Conservation (phyloP, 2,113 vertebrate genomes). For the Heliornis fulica region DNA sequence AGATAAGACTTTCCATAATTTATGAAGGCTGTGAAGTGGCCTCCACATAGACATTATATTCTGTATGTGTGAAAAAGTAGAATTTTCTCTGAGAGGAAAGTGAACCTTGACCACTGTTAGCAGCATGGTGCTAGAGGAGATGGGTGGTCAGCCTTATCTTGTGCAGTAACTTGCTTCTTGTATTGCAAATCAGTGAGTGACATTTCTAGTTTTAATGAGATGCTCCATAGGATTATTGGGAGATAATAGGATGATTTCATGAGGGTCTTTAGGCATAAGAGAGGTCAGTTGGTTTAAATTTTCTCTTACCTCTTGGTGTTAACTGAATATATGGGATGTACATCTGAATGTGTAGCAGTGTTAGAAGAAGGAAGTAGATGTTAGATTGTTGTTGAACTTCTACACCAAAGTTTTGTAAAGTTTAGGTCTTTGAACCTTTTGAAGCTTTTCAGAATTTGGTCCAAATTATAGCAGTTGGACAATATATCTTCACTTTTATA, state of each 20-base stretch:
- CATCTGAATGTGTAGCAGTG: not conserved
- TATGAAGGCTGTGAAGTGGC: not conserved
- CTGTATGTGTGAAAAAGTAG: not conserved
- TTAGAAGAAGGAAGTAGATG: constrained; percentile 15
- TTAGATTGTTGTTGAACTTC: constrained; percentile 40
- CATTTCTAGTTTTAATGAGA: not conserved
- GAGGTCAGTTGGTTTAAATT: constrained; percentile 33
- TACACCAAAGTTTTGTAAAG: not conserved
- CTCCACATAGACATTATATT: not conserved
- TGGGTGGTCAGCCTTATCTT: not conserved
- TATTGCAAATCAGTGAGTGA: constrained; percentile 17
- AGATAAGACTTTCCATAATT: not conserved
- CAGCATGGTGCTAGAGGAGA: not conserved
- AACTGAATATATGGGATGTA: not conserved
- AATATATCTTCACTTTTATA: constrained; percentile 10
- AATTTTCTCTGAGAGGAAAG: not conserved
- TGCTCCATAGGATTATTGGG: constrained; percentile 19
- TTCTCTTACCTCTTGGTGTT: constrained; percentile 1
- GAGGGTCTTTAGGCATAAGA: not conserved
- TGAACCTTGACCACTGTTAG: not conserved
- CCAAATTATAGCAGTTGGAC: constrained; percentile 28
- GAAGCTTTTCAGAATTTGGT: constrained; percentile 22
- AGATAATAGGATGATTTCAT: constrained; percentile 23
- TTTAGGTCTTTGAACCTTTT: constrained; percentile 26
- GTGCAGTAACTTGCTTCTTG: not conserved